Conservation (phyloP, 2,888 invertebrate species). For the Geotrupes spiniger region DNA sequence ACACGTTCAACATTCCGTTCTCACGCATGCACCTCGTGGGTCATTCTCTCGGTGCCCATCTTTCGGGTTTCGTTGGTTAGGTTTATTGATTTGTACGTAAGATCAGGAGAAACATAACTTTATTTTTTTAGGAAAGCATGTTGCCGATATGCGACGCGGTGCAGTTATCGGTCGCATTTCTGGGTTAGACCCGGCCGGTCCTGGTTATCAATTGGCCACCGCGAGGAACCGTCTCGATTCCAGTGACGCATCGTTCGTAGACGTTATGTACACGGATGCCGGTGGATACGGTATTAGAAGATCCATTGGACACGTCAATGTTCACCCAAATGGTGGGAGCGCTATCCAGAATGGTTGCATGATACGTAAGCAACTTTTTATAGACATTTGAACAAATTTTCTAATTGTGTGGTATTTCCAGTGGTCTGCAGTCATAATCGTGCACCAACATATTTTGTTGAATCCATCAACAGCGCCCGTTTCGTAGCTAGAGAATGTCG, state of each 20-base stretch:
- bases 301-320: slow-evolving; percentile 66
- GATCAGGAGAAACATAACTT: not conserved
- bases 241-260: slow-evolving; percentile 66
- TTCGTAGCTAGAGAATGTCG: not conserved
- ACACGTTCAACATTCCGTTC: slow-evolving; percentile 9
- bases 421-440: slow-evolving; percentile 1
- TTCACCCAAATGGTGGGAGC: slow-evolving; percentile 66
- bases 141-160: slow-evolving; percentile 1
- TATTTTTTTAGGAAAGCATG: slow-evolving; percentile 10
- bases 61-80: slow-evolving; percentile 19
- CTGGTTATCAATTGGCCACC: slow-evolving; percentile 50
- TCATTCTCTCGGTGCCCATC: slow-evolving; percentile 19
- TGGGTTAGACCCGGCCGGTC: slow-evolving; percentile 61
- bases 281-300: slow-evolving; percentile 58
- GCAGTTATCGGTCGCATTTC: slow-evolving; percentile 21
- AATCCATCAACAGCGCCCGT: not conserved
- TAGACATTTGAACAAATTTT: not conserved
- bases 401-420: not conserved
- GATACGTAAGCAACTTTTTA: not conserved
- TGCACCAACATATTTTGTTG: not conserved
- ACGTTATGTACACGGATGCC: slow-evolving; percentile 67
- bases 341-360: slow-evolving; percentile 64
- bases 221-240: slow-evolving; percentile 55
- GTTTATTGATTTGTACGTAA: not conserved
- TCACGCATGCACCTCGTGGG: slow-evolving; percentile 13